Conservation (phyloP, 2,888 invertebrate species). For the Pterostichus niger region DNA sequence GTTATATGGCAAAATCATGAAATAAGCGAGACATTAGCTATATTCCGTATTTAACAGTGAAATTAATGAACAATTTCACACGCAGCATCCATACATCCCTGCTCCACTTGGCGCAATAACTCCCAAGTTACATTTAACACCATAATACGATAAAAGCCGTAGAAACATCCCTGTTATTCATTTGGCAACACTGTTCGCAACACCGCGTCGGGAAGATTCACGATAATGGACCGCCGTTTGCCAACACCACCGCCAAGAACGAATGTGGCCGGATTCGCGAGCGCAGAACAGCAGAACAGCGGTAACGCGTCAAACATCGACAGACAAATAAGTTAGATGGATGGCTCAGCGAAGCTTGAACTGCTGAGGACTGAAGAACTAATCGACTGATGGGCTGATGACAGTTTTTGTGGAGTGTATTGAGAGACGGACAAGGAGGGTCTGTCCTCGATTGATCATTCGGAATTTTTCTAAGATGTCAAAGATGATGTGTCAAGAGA, state of each 20-base stretch:
- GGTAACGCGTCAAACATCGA: conserved; percentile 57
- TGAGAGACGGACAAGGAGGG: conserved; percentile 14
- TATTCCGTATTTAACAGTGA: background rate
- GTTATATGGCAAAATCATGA: no score
- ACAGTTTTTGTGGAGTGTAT: conserved; percentile 44
- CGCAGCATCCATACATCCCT: conserved; percentile 1
- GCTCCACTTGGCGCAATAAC: conserved; percentile 22
- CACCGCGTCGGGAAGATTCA: conserved; percentile 58
- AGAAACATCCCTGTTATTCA: conserved; percentile 53
- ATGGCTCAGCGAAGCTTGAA: conserved; percentile 35
- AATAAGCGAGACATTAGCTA: no score
- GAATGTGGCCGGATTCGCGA: conserved; percentile 52
- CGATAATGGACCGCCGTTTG: conserved; percentile 59
- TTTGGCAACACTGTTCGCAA: conserved; percentile 54
- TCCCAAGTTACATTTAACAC: conserved; percentile 40
- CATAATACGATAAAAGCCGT: conserved; percentile 52
- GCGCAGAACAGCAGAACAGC: conserved; percentile 10
- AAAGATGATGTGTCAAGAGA: conserved; percentile 5
- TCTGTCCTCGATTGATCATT: conserved; percentile 37
- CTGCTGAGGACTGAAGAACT: background rate
- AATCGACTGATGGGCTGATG: conserved; percentile 31
- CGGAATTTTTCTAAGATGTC: conserved; percentile 17
- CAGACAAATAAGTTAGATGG: conserved; percentile 66
- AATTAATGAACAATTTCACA: conserved; percentile 22
- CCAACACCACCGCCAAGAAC: conserved; percentile 26